Base-by-base conservation (phyloP, 2,797 vertebrate genomes). In the Hydrolagus colliei region DNA sequence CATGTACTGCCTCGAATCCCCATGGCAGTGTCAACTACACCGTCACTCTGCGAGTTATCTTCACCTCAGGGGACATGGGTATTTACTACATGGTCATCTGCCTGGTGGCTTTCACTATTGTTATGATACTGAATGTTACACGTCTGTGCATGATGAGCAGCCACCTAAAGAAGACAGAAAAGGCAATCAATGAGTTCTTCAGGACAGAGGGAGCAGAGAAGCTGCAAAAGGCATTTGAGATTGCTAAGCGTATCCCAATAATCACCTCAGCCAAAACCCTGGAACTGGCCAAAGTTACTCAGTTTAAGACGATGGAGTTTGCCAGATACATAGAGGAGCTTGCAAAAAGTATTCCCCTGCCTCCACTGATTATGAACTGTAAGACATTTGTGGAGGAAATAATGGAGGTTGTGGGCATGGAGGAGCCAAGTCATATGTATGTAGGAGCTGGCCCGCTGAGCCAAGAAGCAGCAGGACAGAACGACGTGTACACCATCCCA, bases 91-190 rank as follows among this genome's bases (percentile, higher is more conserved):
- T 99, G 97, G 96, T 98, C 16, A 96, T 99, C 87, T 99, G 97
- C 89, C 95, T 99, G 86, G 96, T 96, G 80, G 98, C 97, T 85
- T 99, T 99, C 93, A 95, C 97, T 87, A 94, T 98, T 87, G 98
- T 99, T 92, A 97, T 99, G 96, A 93, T 94, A 75, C 92, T 99
- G 86, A 99, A 99, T 85, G 90, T 99, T 86, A 98, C 98, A 0
- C 96, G 97, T 52, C 94, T 99, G 71, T 99, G 98, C 91, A 99
- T 99, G 98, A 99, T 99, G 97, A 98, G 96, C 94, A 99, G 97
- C 91, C 98, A 99, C 91, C 91, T 99, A 87, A 99, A 99, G 95
- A 99, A 99, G 94, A 99, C 98, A 0, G 98, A 99, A 92, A 97
- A 99, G 89, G 97, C 96, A 88, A 99, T 99, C 90, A 98, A 99